Base-by-base conservation (phyloP, 2,888 invertebrate genomes). In the Linnaemya vulpina region DNA sequence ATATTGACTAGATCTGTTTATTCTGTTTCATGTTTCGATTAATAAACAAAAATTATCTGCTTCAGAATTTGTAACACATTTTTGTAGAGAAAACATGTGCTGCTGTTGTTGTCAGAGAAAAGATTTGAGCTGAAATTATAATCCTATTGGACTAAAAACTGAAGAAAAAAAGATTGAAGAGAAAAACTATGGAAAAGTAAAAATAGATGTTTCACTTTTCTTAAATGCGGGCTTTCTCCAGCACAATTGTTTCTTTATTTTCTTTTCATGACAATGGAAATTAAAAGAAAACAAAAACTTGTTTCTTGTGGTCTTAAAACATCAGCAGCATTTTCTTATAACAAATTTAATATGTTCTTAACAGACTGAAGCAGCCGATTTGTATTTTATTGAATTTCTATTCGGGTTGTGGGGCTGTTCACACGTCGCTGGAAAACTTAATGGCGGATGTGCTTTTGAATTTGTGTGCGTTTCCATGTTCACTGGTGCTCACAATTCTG, bases 141-240 rank as follows among this genome's bases (percentile, higher is more conserved):
- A 68, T 46, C 60, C 49, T 60, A 58, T 43, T 46, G 49, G 22
- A 49, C 38, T 68, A 60, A 49, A 22, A 15, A 13, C 38, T 11
- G 2, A 35, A 55, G 22, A 30, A 15, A 15, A 53, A 75, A 63
- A 13, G n/a, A n/a, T 49, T 11, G 2, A 35, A 55, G 22, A 30
- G n/a, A 15, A 53, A 75, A 63, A 13, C 58, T 15, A 17, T 46
- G 40, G 62, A 75, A 63, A 53, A 17, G 17, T 8, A 9, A 62
- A 30, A 62, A 40, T 13, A 11, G 38, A 68, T 30, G 62, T 71
- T 73, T 79, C 8, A 51, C n/a, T 63, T 55, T 55, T 46, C 7
- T 9, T 55, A 20, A 2, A 51, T 8, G 10, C 25, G 51, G 67
- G 51, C 60, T 70, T 70, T 78, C 68, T 70, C 60, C 15, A 40